phyloP scores from a whole-genome alignment of 2,113 vertebrate species.

The Cheilinus undulatus region DNA sequence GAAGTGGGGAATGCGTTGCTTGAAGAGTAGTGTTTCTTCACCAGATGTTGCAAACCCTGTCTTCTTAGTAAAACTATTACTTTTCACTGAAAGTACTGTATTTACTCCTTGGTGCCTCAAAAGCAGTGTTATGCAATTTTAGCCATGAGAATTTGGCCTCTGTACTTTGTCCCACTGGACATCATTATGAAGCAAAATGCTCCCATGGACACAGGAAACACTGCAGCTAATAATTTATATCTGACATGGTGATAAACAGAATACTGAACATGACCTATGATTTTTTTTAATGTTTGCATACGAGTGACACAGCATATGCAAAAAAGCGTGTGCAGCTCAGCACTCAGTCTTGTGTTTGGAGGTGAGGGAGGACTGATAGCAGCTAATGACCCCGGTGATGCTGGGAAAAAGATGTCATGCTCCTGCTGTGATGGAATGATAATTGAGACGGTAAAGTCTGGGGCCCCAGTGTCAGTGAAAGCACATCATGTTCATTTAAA shows the following conservation, averaged over 20 bases:
- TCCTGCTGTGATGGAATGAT: conserved; percentile 46
- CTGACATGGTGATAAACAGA: background rate
- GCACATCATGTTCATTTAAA: conserved; percentile 22
- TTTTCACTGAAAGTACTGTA: too few relatives aligned
- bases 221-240: conserved; percentile 11
- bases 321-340: background rate
- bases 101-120: too few relatives aligned
- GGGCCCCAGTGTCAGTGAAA: conserved; percentile 11
- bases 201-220: background rate
- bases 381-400: background rate
- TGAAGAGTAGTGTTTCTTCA: too few relatives aligned
- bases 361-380: background rate
- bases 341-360: background rate
- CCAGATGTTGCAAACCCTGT: too few relatives aligned
- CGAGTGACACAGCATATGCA: conserved; percentile 10
- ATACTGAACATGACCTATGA: conserved; percentile 10
- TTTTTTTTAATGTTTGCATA: conserved; percentile 39
- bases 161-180: background rate
- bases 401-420: conserved; percentile 17
- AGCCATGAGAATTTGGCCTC: conserved; percentile 18
- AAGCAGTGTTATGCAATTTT: background rate
- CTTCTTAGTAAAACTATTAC: too few relatives aligned
- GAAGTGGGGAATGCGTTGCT: too few relatives aligned
- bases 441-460: conserved; percentile 40
- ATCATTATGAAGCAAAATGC: conserved; percentile 1